These are phyloP conservation scores for Hymenopus coronatus DNA, from an alignment of 2,888 invertebrate genomes.

Conservation along the genomic window DNA sequence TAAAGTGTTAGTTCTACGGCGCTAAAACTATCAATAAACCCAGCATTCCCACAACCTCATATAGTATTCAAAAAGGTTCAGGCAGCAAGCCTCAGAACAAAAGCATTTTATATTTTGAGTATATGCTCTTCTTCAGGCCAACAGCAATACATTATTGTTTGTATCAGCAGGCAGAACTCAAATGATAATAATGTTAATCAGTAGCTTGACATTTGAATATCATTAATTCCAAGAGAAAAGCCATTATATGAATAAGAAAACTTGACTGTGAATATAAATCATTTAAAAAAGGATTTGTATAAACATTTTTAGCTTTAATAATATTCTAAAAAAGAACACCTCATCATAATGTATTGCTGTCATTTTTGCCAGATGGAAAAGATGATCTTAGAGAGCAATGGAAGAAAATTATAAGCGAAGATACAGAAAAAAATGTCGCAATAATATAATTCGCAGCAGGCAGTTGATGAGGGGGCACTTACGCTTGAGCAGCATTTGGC, in stretches of 20 bases:
- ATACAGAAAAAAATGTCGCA: not conserved
- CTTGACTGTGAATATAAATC: not conserved
- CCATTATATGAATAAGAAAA: not conserved
- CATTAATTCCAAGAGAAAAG: not conserved
- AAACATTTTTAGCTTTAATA: not conserved
- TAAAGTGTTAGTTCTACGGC: not conserved
- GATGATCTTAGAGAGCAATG: not conserved
- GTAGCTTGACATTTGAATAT: not conserved
- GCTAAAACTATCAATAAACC: not conserved
- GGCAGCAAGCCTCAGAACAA: conserved; percentile 16
- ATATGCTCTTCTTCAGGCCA: not conserved
- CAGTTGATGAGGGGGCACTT: conserved; percentile 52
- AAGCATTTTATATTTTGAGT: not conserved
- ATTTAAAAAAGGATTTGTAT: too few species aligned
- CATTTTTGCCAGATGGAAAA: not conserved
- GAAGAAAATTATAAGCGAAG: not conserved
- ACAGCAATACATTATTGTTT: not conserved
- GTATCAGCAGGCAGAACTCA: not conserved
- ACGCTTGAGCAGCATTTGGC: conserved; percentile 74
- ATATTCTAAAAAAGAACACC: not conserved
- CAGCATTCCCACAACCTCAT: conserved; percentile 15
- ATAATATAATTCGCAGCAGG: not conserved
- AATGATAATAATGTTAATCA: not conserved
- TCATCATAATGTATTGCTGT: not conserved
- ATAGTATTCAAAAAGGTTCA: conserved; percentile 14